Evolutionary conservation across 2,888 invertebrate genomes (phyloP), one percentile per base, ranked within the genome.

Genomic region (Coenonympha glycerion): DNA sequence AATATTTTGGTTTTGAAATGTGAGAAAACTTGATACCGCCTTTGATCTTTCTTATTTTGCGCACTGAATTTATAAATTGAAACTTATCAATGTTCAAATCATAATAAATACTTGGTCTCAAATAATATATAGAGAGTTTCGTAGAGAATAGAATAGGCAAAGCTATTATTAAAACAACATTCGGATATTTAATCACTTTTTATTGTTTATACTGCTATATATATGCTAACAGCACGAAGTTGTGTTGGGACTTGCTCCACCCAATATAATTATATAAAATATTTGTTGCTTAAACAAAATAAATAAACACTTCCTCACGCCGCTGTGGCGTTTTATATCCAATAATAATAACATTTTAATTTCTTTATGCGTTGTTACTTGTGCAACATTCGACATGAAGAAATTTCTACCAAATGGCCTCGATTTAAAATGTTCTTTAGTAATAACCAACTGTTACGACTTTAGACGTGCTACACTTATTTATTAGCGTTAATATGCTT

Each of bases 251-350:
- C 77, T 72, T 65, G 69, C 70, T 76, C 69, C 75, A 71, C 72
- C 73, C 75, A 69, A 69, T 56, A 66, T 73, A n/a, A 60, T 62
- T 72, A 76, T 80, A 81, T 79, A 84, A 81, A 82, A 79, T 83
- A 85, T 83, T 79, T 78, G 80, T 85, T 76, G 76, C 79, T 81
- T 79, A 80, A 83, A 82, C 82, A 76, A 84, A 85, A 86, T 84
- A 85, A 86, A 86, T 83, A 84, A 80, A 76, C 75, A 71, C 77
- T 76, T 83, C 77, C 74, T 74, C 79, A 73, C 76, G 83, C 84
- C 85, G 72, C 69, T 70, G 59, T 69, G 81, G 83, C 81, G 68
- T 44, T 73, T 64, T 61, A 30, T 61, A 72, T 73, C 47, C 31
- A 39, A 45, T 70, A 74, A 79, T 73, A 64, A 68, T 34, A 34